These are phyloP conservation scores for Climacteris rufus DNA, from an alignment of 2,113 vertebrate species.

Conservation along the genomic window DNA sequence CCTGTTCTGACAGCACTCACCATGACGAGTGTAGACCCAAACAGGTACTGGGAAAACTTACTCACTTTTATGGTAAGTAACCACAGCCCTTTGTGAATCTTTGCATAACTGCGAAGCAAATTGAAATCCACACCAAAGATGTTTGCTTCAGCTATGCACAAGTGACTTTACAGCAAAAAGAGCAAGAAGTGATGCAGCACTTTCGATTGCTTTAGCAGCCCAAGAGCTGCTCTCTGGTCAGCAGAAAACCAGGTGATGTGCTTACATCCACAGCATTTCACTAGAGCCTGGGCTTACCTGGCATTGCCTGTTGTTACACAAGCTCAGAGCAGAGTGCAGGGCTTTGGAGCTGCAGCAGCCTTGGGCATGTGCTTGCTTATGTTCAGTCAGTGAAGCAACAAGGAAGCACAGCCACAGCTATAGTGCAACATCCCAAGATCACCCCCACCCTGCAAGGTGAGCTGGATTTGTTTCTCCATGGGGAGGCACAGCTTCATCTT, in stretches of 20 bases:
- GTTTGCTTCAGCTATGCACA: background rate
- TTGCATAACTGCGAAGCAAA: background rate
- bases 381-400: background rate
- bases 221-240: background rate
- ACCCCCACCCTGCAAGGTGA: background rate
- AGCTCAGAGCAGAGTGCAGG: background rate
- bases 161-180: background rate
- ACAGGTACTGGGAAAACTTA: background rate
- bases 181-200: background rate
- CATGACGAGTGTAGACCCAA: background rate
- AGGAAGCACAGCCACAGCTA: background rate
- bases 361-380: fast-evolving
- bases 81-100: background rate
- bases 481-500: background rate
- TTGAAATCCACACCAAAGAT: background rate
- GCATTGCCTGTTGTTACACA: background rate
- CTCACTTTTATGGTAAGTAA: background rate
- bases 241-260: background rate
- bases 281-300: background rate
- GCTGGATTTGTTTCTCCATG: fast-evolving
- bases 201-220: background rate
- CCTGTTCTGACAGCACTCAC: background rate
- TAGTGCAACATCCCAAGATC: fast-evolving
- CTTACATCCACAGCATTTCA: background rate
- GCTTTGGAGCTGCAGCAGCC: background rate